Percentiles rank a stretch among this genome's conserved stretches.
phyloP scores from a whole-genome alignment of 2,113 vertebrate genomes.

The Corythornis madagascariensis region DNA sequence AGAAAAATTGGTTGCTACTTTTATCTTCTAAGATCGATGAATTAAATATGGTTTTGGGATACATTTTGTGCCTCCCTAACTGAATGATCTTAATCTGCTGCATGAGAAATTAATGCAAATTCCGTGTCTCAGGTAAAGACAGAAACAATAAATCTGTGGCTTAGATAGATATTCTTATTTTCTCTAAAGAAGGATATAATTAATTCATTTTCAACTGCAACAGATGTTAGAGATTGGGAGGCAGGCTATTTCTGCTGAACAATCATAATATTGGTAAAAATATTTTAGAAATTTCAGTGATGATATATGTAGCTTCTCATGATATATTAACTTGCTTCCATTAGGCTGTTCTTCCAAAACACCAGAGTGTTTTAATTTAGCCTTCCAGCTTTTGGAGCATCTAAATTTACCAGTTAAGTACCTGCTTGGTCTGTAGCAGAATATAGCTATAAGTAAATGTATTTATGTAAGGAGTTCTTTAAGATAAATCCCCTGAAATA shows the following conservation, averaged over 20 bases:
- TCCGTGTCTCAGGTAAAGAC: background rate
- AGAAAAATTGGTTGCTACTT: background rate
- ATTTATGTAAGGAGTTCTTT: background rate
- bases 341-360: background rate
- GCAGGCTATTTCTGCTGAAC: background rate
- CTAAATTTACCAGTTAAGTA: background rate
- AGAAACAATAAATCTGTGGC: background rate
- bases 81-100: background rate
- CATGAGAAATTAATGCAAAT: constrained; percentile 3
- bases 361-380: background rate
- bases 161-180: background rate
- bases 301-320: background rate
- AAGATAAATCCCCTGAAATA: background rate
- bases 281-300: background rate
- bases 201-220: background rate
- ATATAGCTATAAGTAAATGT: background rate
- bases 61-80: background rate
- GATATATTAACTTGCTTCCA: background rate
- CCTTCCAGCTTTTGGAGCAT: background rate
- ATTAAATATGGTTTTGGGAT: constrained; percentile 14
- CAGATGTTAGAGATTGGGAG: background rate
- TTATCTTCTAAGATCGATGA: background rate
- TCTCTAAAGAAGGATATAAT: background rate
- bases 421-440: background rate
- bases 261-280: background rate